These are phyloP conservation scores for Drosophila rellima DNA, from an alignment of 2,888 invertebrate species.

Conservation along the genomic window DNA sequence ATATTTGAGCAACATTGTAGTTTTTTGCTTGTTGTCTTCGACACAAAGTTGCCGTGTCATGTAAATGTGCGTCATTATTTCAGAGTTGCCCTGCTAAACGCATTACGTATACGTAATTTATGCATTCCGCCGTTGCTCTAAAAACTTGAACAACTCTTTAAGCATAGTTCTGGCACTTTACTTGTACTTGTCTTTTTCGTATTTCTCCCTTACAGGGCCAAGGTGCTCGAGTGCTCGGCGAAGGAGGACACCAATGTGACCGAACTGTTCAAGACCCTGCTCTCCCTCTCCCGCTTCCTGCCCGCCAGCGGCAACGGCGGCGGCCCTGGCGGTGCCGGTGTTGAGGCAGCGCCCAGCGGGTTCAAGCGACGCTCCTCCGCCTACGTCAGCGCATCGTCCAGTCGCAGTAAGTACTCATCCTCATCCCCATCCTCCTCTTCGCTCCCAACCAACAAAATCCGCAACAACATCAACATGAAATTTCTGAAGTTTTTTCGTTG, in stretches of 20 bases:
- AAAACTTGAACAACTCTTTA: slow-evolving; percentile 34
- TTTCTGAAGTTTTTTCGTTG: slow-evolving; percentile 19
- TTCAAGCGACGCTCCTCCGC: slow-evolving; percentile 91
- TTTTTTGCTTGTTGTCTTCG: slow-evolving; percentile 11
- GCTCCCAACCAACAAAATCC: not conserved
- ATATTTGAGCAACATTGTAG: slow-evolving; percentile 24
- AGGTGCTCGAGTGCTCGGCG: slow-evolving; percentile 92
- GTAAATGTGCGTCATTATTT: slow-evolving; percentile 47
- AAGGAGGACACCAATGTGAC: slow-evolving; percentile 92
- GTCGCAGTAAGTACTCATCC: slow-evolving; percentile 85
- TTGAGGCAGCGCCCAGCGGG: slow-evolving; percentile 87
- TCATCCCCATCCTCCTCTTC: not conserved
- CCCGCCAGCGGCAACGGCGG: slow-evolving; percentile 87
- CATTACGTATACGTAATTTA: slow-evolving; percentile 38
- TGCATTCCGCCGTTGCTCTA: slow-evolving; percentile 26
- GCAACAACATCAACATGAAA: slow-evolving; percentile 3
- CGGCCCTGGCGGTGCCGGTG: slow-evolving; percentile 86
- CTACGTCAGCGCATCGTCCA: slow-evolving; percentile 88
- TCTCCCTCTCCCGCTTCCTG: slow-evolving; percentile 91
- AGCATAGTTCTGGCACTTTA: slow-evolving; percentile 36
- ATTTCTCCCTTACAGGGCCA: slow-evolving; percentile 87
- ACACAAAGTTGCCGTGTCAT: slow-evolving; percentile 36
- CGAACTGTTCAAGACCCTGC: slow-evolving; percentile 92
- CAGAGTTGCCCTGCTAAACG: slow-evolving; percentile 21
- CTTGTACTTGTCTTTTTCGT: slow-evolving; percentile 14